Conservation (phyloP, 2,797 vertebrate genomes). For the Synanceia verrucosa region DNA sequence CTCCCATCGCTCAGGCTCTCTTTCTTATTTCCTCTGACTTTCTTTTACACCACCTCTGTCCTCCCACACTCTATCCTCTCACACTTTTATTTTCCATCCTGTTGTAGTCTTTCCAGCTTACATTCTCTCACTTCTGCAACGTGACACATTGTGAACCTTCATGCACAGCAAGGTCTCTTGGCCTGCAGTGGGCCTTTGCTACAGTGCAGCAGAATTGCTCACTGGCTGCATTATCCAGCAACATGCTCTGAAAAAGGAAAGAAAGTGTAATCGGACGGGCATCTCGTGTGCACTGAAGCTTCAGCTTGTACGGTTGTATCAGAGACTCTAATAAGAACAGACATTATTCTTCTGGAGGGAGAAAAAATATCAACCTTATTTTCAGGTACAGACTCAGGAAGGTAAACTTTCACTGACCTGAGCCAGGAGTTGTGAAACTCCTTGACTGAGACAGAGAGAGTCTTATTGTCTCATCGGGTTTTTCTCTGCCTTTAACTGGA, state of each 20-base stretch:
- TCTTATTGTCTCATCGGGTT: conserved; percentile 43
- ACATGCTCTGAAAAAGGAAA: conserved; percentile 66
- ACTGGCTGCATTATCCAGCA: conserved; percentile 68
- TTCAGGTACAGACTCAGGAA: conserved; percentile 49
- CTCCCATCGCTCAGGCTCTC: not conserved
- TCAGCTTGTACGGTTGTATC: conserved; percentile 52
- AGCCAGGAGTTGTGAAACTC: conserved; percentile 51
- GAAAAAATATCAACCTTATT: conserved; percentile 59
- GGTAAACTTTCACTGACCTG: conserved; percentile 65
- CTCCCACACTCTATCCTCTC: conserved; percentile 19
- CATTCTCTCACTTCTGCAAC: conserved; percentile 25
- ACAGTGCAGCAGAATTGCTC: conserved; percentile 62
- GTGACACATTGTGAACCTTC: conserved; percentile 48
- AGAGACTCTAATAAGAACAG: conserved; percentile 74
- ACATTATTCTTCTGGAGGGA: conserved; percentile 65
- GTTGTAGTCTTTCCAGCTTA: conserved; percentile 20
- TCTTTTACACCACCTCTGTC: conserved; percentile 22
- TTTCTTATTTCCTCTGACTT: not conserved
- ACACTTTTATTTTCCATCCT: conserved; percentile 26
- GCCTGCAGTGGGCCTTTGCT: conserved; percentile 55
- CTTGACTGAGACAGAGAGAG: conserved; percentile 35
- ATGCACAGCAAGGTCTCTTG: conserved; percentile 34
- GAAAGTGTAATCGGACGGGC: conserved; percentile 64
- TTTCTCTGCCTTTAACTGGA: conserved; percentile 26
- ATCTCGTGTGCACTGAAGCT: conserved; percentile 64